phyloP scores from a whole-genome alignment of 2,797 vertebrate genomes.

The Enteromius thamalakanensis region DNA sequence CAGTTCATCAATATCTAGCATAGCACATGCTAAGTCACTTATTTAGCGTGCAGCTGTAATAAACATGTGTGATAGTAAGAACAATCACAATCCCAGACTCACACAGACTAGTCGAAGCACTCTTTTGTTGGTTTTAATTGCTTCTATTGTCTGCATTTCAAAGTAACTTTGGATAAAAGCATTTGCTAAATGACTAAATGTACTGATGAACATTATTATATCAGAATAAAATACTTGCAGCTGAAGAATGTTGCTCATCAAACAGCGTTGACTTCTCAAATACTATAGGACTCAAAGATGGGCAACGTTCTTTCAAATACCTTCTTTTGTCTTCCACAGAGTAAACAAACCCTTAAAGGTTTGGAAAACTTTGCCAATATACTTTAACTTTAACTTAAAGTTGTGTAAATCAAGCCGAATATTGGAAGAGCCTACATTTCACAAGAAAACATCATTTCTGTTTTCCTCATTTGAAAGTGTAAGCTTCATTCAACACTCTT shows the following conservation, averaged over 20 bases:
- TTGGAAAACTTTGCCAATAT: background rate
- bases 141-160: too few relatives aligned
- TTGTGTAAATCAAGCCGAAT: background rate
- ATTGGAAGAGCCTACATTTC: background rate
- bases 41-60: background rate
- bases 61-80: too few relatives aligned
- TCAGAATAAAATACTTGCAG: background rate
- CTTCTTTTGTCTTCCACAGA: background rate
- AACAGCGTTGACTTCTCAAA: background rate
- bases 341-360: background rate
- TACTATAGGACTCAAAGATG: background rate
- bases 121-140: too few relatives aligned
- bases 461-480: too few relatives aligned
- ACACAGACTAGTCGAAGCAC: too few relatives aligned
- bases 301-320: background rate
- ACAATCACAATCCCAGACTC: too few relatives aligned
- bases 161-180: too few relatives aligned
- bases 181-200: too few relatives aligned
- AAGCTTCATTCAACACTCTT: background rate
- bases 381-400: background rate
- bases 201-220: background rate
- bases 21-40: background rate
- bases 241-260: background rate
- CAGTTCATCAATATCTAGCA: background rate
- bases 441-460: too few relatives aligned